Base-by-base conservation (phyloP, 1,140 invertebrate species). In the Lasioglossum albipes region DNA sequence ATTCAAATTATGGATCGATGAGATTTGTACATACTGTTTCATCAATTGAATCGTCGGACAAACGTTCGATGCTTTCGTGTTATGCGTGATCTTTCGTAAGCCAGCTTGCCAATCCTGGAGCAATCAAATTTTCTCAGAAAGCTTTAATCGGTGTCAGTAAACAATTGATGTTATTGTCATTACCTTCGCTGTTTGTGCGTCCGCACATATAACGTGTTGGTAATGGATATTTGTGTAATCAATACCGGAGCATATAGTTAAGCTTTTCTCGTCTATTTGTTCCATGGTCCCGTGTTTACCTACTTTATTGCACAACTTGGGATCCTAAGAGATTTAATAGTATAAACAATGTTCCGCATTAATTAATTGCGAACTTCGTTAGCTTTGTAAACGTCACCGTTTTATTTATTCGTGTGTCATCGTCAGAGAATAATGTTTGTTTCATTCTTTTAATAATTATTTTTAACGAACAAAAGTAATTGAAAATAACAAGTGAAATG, bases 151-250 rank as follows among this genome's bases (percentile, higher is more conserved):
- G 7, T 6, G 57, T 9, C 7, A n/a, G 18, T 59, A 59, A 59
- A 59, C 18, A 20, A 1, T 59, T 0, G 57, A 3, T 79, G 62
- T 4, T 70, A 79, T 66, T 4, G 9, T 74, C 85, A 42, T 67
- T 94, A 99, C 98, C 96, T 98, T 98, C 52, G 99, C 98, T 18
- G 96, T 97, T 88, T 97, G 97, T 31, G 96, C 95, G 94, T 98
- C 97, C 16, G 97, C 95, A 90, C 97, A 99, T 61, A 99, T 96
- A 82, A 99, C 96, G 92, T 99, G 98, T 83, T 98, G 97, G 93
- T 99, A 99, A 93, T 97, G 98, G 89, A 99, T 98, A 93, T 99
- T 99, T 84, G 99, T 99, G 91, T 99, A 98, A 94, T 99, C 99
- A 13, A 97, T 96, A 10, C 98, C 98, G 91, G 97, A 98, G 92